These are phyloP conservation scores for Daboia siamensis DNA, from an alignment of 2,113 vertebrate species.

Conservation along the genomic window DNA sequence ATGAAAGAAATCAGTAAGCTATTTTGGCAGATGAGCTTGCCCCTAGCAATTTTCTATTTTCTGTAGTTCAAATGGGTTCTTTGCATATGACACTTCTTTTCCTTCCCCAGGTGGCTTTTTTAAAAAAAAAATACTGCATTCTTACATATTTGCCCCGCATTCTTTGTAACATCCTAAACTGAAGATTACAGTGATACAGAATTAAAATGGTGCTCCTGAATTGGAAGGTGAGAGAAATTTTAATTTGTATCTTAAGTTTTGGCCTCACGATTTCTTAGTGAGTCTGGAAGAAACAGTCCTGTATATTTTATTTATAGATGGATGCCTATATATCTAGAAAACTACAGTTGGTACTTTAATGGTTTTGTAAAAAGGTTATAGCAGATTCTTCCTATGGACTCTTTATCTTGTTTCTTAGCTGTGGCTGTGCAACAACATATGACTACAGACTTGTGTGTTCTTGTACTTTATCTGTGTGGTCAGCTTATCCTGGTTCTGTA, in stretches of 20 bases:
- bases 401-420: not conserved
- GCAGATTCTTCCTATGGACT: not conserved
- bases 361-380: not conserved
- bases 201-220: slow-evolving; percentile 58
- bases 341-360: not conserved
- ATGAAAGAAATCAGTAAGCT: not conserved
- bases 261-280: not conserved
- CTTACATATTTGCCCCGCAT: not conserved
- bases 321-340: not conserved
- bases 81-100: not conserved
- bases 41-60: not conserved
- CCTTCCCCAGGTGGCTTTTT: slow-evolving; percentile 1
- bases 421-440: not conserved
- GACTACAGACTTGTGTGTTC: not conserved
- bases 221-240: slow-evolving; percentile 57
- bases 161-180: not conserved
- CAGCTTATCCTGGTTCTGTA: not conserved
- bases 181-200: fast-evolving
- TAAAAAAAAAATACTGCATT: not conserved
- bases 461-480: not conserved
- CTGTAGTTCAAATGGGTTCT: not conserved
- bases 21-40: not conserved
- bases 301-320: not conserved
- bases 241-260: not conserved
- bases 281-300: not conserved